Base-by-base conservation (phyloP, 2,888 invertebrate genomes). In the Drosophila neutralis region DNA sequence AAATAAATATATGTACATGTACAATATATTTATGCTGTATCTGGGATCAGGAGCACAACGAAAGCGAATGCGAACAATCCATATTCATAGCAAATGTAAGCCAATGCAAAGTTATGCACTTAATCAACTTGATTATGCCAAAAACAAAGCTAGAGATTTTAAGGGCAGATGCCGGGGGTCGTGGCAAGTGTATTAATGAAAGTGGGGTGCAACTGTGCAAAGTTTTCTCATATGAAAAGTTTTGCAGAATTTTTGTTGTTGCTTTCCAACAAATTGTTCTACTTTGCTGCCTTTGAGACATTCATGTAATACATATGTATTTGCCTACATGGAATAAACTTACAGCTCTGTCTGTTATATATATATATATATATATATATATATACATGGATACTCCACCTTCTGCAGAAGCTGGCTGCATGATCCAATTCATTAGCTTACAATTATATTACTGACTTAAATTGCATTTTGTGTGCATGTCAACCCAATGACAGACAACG, bases 381-480 rank as follows among this genome's bases (percentile, higher is more conserved):
- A 62, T 15, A 56, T 42, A 69, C 29, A 31, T 53, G 27, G 38
- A 60, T 52, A 49, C 53, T 40, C n/a, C 18, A 29, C 35, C 40
- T 42, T 51, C 45, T 60, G 54, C 56, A 62, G 58, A 11, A 77
- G 67, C 63, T 64, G 68, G 60, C 63, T 60, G 64, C 67, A 66
- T 82, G 70, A 85, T 89, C 82, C 80, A 89, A 87, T 85, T 85
- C 88, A 89, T 85, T 89, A 89, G 73, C 78, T 65, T 74, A 69
- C 87, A 87, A 89, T 89, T 82, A 84, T 77, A 87, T 85, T 89
- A 84, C 75, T 87, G 89, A 89, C 77, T 82, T 68, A 87, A 87
- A 89, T 83, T 84, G 74, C 89, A 89, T 83, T 87, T 84, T 70
- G 70, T 69, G 18, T 49, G 52, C 35, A 7, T 64, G 40, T 42